phyloP scores from a whole-genome alignment of 2,888 invertebrate species.

The Sicus ferrugineus region DNA sequence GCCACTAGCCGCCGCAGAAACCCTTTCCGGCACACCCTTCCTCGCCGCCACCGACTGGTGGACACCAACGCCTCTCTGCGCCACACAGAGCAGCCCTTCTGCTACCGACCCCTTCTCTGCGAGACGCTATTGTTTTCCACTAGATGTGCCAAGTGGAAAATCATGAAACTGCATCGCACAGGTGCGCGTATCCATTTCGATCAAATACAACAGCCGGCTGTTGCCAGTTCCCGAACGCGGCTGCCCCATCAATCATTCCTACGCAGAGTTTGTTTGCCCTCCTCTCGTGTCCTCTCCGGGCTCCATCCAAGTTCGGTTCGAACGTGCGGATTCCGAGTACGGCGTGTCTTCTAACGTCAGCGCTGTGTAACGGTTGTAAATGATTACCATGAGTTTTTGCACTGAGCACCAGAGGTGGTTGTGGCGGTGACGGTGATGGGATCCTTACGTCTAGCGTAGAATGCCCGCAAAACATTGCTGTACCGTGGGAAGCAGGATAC shows the following conservation, averaged over 20 bases:
- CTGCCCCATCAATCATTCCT: conserved; percentile 36
- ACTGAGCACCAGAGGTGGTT: neutral
- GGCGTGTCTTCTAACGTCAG: neutral
- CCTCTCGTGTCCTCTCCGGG: neutral
- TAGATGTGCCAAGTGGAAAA: conserved; percentile 25
- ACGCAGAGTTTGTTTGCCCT: conserved; percentile 2
- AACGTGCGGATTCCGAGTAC: neutral
- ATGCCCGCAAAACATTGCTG: too few relatives aligned
- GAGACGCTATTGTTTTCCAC: conserved; percentile 12
- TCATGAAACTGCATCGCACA: conserved; percentile 16
- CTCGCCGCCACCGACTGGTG: neutral
- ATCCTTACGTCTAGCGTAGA: too few relatives aligned
- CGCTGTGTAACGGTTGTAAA: conserved; percentile 33
- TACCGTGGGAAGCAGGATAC: neutral
- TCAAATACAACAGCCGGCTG: conserved; percentile 22
- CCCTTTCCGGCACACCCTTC: neutral
- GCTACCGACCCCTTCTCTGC: neutral
- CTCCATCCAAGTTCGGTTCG: neutral
- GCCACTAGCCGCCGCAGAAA: neutral
- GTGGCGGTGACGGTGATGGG: conserved; percentile 7
- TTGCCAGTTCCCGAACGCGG: conserved; percentile 31
- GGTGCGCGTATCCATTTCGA: conserved; percentile 16
- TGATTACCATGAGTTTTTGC: conserved; percentile 31
- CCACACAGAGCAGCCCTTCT: neutral
- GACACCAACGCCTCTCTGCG: neutral